Conservation (phyloP, 2,888 invertebrate species). For the Ophraella communa region DNA sequence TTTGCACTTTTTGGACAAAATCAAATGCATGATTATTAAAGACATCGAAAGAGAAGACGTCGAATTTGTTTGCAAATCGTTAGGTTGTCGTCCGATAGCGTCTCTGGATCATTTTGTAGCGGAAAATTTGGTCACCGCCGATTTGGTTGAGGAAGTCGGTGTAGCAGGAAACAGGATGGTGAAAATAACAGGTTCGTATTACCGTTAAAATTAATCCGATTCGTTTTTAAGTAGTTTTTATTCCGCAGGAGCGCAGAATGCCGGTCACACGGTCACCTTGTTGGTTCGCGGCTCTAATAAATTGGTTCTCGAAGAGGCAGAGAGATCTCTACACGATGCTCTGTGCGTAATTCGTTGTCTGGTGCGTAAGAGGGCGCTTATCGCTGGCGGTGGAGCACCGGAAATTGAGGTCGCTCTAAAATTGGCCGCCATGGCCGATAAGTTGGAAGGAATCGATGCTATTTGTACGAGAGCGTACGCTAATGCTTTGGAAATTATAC, state of each 20-base stretch:
- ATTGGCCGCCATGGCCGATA: slow-evolving; percentile 80
- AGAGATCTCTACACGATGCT: slow-evolving; percentile 83
- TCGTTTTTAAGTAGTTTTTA: too few relatives aligned
- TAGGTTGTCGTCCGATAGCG: slow-evolving; percentile 94
- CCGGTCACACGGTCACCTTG: slow-evolving; percentile 91
- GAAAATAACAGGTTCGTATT: slow-evolving; percentile 63
- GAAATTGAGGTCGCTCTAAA: slow-evolving; percentile 93
- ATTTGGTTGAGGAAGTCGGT: slow-evolving; percentile 91
- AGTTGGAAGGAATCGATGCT: slow-evolving; percentile 89
- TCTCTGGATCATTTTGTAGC: slow-evolving; percentile 97
- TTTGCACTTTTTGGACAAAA: slow-evolving; percentile 97
- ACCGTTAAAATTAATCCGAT: too few relatives aligned
- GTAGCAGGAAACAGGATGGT: slow-evolving; percentile 90
- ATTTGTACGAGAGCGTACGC: slow-evolving; percentile 96
- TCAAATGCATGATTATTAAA: slow-evolving; percentile 98
- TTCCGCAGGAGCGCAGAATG: slow-evolving; percentile 69
- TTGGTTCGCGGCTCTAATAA: slow-evolving; percentile 89
- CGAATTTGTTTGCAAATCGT: slow-evolving; percentile 94
- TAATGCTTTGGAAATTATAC: slow-evolving; percentile 93
- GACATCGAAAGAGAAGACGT: slow-evolving; percentile 98
- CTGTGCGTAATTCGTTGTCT: slow-evolving; percentile 93
- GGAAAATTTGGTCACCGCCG: slow-evolving; percentile 90
- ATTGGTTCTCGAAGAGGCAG: slow-evolving; percentile 81
- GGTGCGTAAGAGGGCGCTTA: slow-evolving; percentile 88
- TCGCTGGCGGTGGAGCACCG: slow-evolving; percentile 97